Percentiles rank a stretch among this genome's conserved stretches.
These are phyloP conservation scores for Anarsia innoxiella DNA, from an alignment of 2,888 invertebrate species.

Conservation along the genomic window DNA sequence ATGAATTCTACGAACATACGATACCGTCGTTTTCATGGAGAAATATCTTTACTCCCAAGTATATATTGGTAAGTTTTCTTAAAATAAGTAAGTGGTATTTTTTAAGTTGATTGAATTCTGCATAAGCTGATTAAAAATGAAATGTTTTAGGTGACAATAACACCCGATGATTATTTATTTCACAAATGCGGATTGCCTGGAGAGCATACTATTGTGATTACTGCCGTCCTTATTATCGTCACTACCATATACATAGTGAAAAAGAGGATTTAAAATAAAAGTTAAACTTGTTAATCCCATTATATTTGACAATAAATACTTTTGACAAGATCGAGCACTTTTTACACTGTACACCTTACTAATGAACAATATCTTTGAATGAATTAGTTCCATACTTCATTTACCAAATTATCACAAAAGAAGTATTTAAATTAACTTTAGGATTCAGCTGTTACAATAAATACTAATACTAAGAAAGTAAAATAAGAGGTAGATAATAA, in stretches of 20 bases:
- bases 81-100: too few relatives aligned
- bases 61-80: conserved; percentile 83
- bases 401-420: conserved; percentile 61
- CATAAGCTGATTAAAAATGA: too few relatives aligned
- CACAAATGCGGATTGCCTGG: conserved; percentile 52
- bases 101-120: too few relatives aligned
- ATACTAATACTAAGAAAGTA: conserved; percentile 57
- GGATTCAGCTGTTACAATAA: conserved; percentile 53
- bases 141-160: conserved; percentile 47
- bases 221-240: conserved; percentile 25
- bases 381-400: conserved; percentile 19
- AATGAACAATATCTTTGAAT: conserved; percentile 25
- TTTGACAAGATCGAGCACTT: conserved; percentile 72
- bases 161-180: conserved; percentile 40
- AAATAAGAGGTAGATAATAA: conserved; percentile 70
- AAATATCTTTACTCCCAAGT: conserved; percentile 93
- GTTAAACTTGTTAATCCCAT: too few relatives aligned
- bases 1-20: conserved; percentile 82
- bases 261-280: not conserved
- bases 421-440: conserved; percentile 33
- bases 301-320: conserved; percentile 72
- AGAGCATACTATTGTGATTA: conserved; percentile 43
- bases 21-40: conserved; percentile 98
- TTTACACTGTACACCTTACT: conserved; percentile 52
- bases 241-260: conserved; percentile 1